Percentiles rank a stretch among this genome's conserved stretches.
These are phyloP conservation scores for Heterodera filipjevi DNA, from an alignment of 2,888 invertebrate genomes.

Conservation along the genomic window DNA sequence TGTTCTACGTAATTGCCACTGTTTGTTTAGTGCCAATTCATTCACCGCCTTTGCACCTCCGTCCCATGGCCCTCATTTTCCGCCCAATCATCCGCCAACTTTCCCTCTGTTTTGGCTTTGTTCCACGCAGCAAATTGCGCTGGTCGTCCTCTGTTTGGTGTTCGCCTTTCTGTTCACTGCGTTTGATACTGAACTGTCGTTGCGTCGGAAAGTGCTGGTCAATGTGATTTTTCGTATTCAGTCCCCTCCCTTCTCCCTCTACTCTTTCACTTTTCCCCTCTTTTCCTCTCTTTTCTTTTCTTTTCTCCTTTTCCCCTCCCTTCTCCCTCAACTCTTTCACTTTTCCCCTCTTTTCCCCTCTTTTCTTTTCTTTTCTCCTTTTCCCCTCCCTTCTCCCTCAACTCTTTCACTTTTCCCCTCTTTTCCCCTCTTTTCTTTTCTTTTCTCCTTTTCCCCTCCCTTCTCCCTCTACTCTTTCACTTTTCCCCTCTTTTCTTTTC, in stretches of 20 bases:
- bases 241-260: no score
- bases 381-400: no score
- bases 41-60: not conserved
- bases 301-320: not conserved
- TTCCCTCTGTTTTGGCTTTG: constrained; percentile 22
- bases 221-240: no score
- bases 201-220: constrained; percentile 12
- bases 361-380: not conserved
- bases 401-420: no score
- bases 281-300: constrained; percentile 37
- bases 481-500: not conserved
- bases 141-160: constrained; percentile 35
- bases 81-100: not conserved
- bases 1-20: no score
- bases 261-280: constrained; percentile 10
- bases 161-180: constrained; percentile 40
- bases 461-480: no score
- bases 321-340: no score
- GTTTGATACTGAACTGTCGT: constrained; percentile 34
- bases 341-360: not conserved
- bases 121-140: constrained; percentile 36
- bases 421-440: not conserved
- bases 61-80: not conserved
- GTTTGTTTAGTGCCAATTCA: not conserved
- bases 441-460: not conserved